Evolutionary conservation across 1,140 invertebrate genomes (phyloP).

Genomic region (Drosophila persimilis): DNA sequence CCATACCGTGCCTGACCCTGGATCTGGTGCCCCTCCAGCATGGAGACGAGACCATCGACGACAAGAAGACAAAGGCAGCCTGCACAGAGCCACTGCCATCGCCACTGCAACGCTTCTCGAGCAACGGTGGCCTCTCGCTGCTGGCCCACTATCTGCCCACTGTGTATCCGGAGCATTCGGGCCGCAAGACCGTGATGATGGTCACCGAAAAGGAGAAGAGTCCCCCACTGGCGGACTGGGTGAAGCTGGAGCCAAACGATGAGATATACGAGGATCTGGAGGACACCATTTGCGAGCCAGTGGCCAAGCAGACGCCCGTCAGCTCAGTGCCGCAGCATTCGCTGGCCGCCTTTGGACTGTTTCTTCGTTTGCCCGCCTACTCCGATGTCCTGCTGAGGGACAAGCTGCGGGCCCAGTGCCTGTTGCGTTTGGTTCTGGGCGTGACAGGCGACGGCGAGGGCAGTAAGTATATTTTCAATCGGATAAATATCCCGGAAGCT

Average conservation of each 20-base stretch:
- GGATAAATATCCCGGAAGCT: neutral
- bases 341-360: conserved; percentile 93
- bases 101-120: conserved; percentile 92
- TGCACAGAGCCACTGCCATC: conserved; percentile 77
- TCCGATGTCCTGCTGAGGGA: conserved; percentile 93
- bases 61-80: conserved; percentile 56
- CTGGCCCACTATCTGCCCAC: conserved; percentile 93
- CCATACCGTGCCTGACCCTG: conserved; percentile 85
- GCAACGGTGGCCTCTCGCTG: conserved; percentile 93
- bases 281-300: conserved; percentile 83
- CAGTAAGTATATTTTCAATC: conserved; percentile 84
- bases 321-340: conserved; percentile 92
- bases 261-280: conserved; percentile 88
- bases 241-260: conserved; percentile 89
- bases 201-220: conserved; percentile 84
- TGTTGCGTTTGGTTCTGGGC: conserved; percentile 92
- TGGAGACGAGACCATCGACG: conserved; percentile 43
- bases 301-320: conserved; percentile 72
- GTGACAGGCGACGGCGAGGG: conserved; percentile 96
- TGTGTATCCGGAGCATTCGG: conserved; percentile 89
- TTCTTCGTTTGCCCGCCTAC: conserved; percentile 94
- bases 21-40: conserved; percentile 60
- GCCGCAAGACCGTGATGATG: conserved; percentile 80
- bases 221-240: conserved; percentile 88
- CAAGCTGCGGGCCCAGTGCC: conserved; percentile 91